These are phyloP conservation scores for Meiosimyza platycephala DNA, from an alignment of 2,888 invertebrate species.

Conservation along the genomic window DNA sequence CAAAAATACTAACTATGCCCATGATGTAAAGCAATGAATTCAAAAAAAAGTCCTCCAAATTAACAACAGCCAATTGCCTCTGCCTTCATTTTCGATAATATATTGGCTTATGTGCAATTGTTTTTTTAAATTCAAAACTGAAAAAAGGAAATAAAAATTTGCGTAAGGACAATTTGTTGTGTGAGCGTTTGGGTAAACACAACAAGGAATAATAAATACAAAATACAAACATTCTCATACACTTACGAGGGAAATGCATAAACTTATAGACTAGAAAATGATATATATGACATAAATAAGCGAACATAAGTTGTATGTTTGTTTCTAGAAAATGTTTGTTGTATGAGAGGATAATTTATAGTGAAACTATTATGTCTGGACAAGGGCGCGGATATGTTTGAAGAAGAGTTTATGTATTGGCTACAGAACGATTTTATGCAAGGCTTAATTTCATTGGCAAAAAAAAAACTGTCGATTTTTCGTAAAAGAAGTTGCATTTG, in stretches of 20 bases:
- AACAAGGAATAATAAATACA: background rate
- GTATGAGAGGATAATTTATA: conserved; percentile 42
- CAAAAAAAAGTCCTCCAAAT: conserved; percentile 2
- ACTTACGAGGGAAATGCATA: background rate
- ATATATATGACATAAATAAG: conserved; percentile 50
- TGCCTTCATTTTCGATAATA: conserved; percentile 28
- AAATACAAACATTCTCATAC: background rate
- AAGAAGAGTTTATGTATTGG: no score
- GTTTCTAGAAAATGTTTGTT: conserved; percentile 32
- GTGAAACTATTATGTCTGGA: conserved; percentile 44
- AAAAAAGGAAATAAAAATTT: background rate
- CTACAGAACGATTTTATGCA: no score
- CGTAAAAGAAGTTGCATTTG: no score
- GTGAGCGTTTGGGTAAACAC: background rate
- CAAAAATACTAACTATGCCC: background rate
- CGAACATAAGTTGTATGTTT: conserved; percentile 51
- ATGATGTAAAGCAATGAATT: background rate
- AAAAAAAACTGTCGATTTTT: no score
- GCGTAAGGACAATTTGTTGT: conserved; percentile 8
- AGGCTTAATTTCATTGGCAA: no score
- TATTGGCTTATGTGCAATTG: conserved; percentile 36
- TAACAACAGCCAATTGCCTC: conserved; percentile 24
- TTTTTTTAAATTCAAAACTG: background rate
- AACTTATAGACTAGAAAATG: conserved; percentile 40
- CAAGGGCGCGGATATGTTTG: conserved; percentile 44